Conservation (phyloP, 92 coral and sea anemone species). For the Metridium senile region DNA sequence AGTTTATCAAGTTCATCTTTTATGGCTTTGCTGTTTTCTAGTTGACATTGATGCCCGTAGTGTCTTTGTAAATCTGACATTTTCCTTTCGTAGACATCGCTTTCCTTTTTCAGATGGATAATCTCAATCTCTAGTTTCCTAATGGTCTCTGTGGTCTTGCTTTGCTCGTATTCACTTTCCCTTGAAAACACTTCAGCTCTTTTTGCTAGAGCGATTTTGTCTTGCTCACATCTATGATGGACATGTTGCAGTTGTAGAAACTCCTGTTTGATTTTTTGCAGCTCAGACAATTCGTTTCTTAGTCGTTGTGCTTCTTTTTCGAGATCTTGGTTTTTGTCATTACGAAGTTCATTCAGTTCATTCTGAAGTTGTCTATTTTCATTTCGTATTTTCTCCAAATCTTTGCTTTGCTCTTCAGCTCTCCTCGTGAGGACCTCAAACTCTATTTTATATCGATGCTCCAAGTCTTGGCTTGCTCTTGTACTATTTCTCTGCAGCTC, state of each 20-base stretch:
- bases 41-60: slow-evolving; percentile 9
- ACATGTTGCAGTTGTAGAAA: slow-evolving; percentile 7
- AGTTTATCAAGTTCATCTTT: slow-evolving; percentile 36
- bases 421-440: slow-evolving; percentile 11
- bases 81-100: slow-evolving; percentile 27
- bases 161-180: neutral
- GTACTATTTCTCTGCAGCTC: slow-evolving; percentile 4
- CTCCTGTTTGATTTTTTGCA: slow-evolving; percentile 14
- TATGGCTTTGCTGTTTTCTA: neutral
- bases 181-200: neutral
- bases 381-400: neutral
- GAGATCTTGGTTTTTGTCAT: neutral
- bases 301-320: slow-evolving; percentile 7
- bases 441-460: slow-evolving; percentile 29
- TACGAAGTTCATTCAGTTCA: slow-evolving; percentile 25
- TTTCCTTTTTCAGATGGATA: neutral
- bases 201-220: neutral
- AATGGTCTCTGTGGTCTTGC: slow-evolving; percentile 21
- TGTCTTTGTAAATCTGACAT: slow-evolving; percentile 1
- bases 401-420: slow-evolving; percentile 17
- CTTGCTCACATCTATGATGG: neutral
- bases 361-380: slow-evolving; percentile 9
- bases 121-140: slow-evolving; percentile 24
- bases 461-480: slow-evolving; percentile 27
- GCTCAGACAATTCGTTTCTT: neutral